Conservation (phyloP, 1,140 invertebrate species). For the Tribolium castaneum region DNA sequence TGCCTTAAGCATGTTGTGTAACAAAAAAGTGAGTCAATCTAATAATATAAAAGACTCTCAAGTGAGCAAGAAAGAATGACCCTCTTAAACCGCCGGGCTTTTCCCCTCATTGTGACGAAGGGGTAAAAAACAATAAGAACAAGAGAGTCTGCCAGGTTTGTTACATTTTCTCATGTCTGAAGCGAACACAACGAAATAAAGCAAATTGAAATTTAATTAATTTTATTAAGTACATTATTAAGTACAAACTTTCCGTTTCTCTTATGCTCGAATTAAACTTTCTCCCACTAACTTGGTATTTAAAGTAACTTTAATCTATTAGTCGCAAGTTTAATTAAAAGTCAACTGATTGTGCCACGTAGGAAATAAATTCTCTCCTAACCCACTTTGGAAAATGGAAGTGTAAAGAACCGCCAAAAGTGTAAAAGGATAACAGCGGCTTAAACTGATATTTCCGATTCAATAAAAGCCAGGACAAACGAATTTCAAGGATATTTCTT, state of each 20-base stretch:
- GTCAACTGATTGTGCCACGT: not conserved
- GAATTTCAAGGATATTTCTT: conserved; percentile 11
- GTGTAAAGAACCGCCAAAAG: conserved; percentile 19
- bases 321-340: conserved; percentile 24
- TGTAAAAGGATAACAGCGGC: conserved; percentile 20
- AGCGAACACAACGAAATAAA: conserved; percentile 3
- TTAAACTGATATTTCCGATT: conserved; percentile 34
- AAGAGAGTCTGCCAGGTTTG: not conserved
- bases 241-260: conserved; percentile 4
- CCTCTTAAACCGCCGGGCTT: conserved; percentile 11
- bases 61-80: conserved; percentile 31
- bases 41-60: conserved; percentile 32
- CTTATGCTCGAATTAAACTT: conserved; percentile 18
- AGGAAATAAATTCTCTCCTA: not conserved
- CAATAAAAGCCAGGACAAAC: conserved; percentile 28
- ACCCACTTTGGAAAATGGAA: conserved; percentile 1
- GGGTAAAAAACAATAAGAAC: conserved; percentile 22
- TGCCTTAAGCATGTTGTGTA: conserved; percentile 16
- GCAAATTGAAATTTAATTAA: conserved; percentile 33
- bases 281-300: not conserved
- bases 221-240: too few species aligned
- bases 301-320: conserved; percentile 22
- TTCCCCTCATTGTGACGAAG: conserved; percentile 9
- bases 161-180: not conserved
- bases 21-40: conserved; percentile 32